Evolutionary conservation across 2,888 invertebrate genomes (phyloP), one percentile per base, ranked within the genome.

Genomic region (Steinernema hermaphroditum): DNA sequence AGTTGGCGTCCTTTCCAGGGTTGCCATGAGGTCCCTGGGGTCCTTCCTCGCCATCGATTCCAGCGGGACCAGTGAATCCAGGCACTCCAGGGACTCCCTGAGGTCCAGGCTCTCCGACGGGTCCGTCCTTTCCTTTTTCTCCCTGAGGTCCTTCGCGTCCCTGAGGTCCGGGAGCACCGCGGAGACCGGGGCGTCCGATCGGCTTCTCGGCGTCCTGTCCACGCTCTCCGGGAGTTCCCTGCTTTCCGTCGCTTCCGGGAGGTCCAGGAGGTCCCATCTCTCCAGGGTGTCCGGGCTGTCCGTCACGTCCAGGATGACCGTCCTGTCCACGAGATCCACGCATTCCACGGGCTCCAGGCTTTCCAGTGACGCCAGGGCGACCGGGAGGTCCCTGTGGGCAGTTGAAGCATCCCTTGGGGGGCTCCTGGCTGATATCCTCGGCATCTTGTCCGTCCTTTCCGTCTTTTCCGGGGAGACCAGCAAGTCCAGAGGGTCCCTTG

Each of bases 401-500:
- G 43, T 69, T 9, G 80, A 82, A 83, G 75, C 83, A 83, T 22
- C 83, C 83, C 49, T 73, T 75, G 32, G 83, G 78, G 54, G 80
- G 79, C 22, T 77, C 76, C 75, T 83, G 83, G 75, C 76, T 76
- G 41, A 82, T 73, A 69, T 83, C 80, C 24, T 82, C 81, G 29
- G 83, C 83, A 49, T 83, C 80, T 43, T 77, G 76, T 71, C 83
- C 83, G 70, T 82, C 81, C 68, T 77, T 72, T 37, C 78, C 78
- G 72, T 74, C 68, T 16, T 73, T 22, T 46, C 81, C 82, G 37
- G 77, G 76, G 32, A 80, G 72, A 72, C 83, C 83, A 54, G 81
- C 79, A 12, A 78, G 75, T 24, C 83, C 83, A 73, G 43, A 44
- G 14, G 50, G 71, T 24, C 76, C 76, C 22, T 50, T 9, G 16